Percentiles rank a stretch among this genome's conserved stretches.
These are phyloP conservation scores for Chamaea fasciata DNA, from an alignment of 2,113 vertebrate species.

Conservation along the genomic window DNA sequence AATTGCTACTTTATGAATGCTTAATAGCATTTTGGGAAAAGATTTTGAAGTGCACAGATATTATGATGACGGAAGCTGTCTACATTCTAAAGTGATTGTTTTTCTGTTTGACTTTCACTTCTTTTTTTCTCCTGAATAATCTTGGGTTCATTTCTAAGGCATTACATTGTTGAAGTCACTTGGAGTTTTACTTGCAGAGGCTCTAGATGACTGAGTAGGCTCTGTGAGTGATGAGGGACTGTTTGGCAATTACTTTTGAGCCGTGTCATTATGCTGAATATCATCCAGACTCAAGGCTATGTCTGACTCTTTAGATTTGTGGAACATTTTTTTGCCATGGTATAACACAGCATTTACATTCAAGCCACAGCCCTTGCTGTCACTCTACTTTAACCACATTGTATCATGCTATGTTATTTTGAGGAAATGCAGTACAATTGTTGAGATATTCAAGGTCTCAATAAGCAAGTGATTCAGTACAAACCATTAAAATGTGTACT, in stretches of 20 bases:
- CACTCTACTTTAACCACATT: not conserved
- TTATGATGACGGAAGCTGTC: not conserved
- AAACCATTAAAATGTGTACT: constrained; percentile 15
- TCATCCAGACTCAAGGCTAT: constrained; percentile 35
- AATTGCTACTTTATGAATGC: not conserved
- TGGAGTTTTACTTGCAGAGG: not conserved
- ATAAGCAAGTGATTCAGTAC: constrained; percentile 9
- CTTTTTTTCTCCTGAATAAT: not conserved
- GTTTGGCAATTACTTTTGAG: constrained; percentile 37
- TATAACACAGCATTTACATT: constrained; percentile 12
- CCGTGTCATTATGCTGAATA: constrained; percentile 21
- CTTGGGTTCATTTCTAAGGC: not conserved
- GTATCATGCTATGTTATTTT: constrained; percentile 33
- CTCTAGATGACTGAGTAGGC: not conserved
- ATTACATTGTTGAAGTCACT: not conserved
- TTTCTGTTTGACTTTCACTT: not conserved
- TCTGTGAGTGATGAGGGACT: constrained; percentile 19
- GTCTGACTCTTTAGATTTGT: constrained; percentile 33
- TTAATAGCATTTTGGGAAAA: not conserved
- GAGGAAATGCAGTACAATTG: not conserved
- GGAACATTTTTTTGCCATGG: not conserved
- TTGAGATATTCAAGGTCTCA: constrained; percentile 42
- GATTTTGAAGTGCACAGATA: not conserved
- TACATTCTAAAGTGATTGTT: not conserved
- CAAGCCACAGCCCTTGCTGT: constrained; percentile 14